Evolutionary conservation across 2,888 invertebrate species (phyloP).

Genomic region (Epicampocera succincta): DNA sequence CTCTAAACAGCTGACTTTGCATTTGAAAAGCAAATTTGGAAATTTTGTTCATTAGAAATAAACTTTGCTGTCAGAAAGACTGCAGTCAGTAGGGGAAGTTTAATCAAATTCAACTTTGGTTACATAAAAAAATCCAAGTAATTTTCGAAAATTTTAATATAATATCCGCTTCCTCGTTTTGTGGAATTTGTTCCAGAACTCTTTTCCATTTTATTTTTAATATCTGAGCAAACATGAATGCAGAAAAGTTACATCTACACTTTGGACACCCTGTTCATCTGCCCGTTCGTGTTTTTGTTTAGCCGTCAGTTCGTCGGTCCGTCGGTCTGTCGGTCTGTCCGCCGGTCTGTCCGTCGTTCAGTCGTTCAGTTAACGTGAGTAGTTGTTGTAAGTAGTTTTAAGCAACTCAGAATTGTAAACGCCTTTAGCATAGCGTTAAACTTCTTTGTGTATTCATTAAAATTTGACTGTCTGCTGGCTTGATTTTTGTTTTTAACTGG

Average conservation of each 20-base stretch:
- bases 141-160: too few relatives aligned
- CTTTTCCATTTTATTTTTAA: too few relatives aligned
- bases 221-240: neutral
- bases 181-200: too few relatives aligned
- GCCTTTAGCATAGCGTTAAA: conserved; percentile 39
- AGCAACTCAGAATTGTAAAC: conserved; percentile 53
- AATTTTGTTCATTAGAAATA: too few relatives aligned
- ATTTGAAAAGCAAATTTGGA: too few relatives aligned
- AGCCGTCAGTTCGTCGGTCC: conserved; percentile 7
- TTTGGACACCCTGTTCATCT: conserved; percentile 29
- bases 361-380: conserved; percentile 23
- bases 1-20: too few relatives aligned
- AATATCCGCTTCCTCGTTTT: too few relatives aligned
- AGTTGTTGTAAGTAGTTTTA: conserved; percentile 45
- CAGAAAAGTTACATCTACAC: conserved; percentile 7
- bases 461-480: conserved; percentile 39
- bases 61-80: too few relatives aligned
- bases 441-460: conserved; percentile 31
- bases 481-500: conserved; percentile 28
- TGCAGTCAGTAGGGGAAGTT: too few relatives aligned
- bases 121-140: too few relatives aligned
- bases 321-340: conserved; percentile 16
- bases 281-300: neutral
- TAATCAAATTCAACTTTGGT: too few relatives aligned
- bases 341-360: too few relatives aligned